Conservation (phyloP, 1,140 invertebrate species). For the Brachionus sp. region DNA sequence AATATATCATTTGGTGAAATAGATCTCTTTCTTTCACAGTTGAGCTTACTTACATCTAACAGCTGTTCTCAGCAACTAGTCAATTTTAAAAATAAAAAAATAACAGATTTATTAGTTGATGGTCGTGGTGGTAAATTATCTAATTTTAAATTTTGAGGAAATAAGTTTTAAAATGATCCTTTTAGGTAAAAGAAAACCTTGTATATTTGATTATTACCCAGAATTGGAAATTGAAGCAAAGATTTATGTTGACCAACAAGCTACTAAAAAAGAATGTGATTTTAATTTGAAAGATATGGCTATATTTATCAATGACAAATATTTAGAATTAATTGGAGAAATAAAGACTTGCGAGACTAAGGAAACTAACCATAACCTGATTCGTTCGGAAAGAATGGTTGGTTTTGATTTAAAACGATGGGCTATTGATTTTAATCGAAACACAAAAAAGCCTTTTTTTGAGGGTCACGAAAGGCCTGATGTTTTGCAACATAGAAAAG, state of each 20-base stretch:
- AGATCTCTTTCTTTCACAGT: no score
- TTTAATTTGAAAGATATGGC: background rate
- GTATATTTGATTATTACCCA: constrained; percentile 3
- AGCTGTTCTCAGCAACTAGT: no score
- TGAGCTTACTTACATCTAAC: no score
- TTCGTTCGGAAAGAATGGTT: constrained; percentile 17
- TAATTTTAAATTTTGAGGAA: no score
- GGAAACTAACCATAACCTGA: no score
- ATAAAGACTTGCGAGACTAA: no score
- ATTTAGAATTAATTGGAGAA: background rate
- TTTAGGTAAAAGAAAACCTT: no score
- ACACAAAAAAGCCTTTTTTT: background rate
- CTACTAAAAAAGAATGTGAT: background rate
- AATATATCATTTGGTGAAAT: no score
- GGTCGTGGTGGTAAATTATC: no score
- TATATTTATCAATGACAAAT: background rate
- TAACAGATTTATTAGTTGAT: no score
- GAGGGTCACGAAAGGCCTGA: background rate
- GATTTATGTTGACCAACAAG: constrained; percentile 16
- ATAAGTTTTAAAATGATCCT: no score
- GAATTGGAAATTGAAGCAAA: constrained; percentile 18
- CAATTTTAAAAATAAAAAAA: no score
- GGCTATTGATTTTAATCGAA: background rate
- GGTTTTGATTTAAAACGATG: background rate
- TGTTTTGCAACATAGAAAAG: background rate